Base-by-base conservation (phyloP, 2,888 invertebrate genomes). In the Brachynemurus nebulosus region DNA sequence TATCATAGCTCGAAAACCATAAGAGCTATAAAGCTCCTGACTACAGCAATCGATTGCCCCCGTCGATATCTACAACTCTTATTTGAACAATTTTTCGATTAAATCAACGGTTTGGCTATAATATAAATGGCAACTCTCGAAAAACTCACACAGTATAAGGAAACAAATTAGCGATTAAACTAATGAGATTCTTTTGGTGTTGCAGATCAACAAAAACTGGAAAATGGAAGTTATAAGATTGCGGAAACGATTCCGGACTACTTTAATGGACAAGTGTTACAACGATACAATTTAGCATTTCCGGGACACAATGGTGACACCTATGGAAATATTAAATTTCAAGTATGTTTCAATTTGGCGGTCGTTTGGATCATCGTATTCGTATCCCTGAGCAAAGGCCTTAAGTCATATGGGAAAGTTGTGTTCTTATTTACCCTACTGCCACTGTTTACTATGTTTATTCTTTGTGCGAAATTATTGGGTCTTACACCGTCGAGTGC, bases 321-420 rank as follows among this genome's bases (percentile, higher is more conserved):
- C 8, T 17, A 12, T 38, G 73, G 74, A 44, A 74, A 71, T 40
- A 74, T 86, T 46, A 84, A 84, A 63, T 89, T 90, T 64, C 86
- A 91, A 70, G 77, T 89, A 50, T 86, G 89, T 2, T 89, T 91
- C 65, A 89, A 90, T 63, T 68, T 91, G 60, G 86, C 86, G 1
- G 82, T 91, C 4, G 80, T 90, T 17, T 92, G 91, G 91, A 80
- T 86, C 74, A 80, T 86, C 40, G 81, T 90, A 5, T 91, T 91
- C 58, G 77, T 91, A 17, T 79, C 85, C 36, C 71, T 91, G 17
- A 88, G 89, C 62, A 89, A 88, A 74, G 90, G 91, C 46, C 65
- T 90, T 34, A 74, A 84, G 53, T 85, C 85, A 1, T 86, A 86
- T 54, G 86, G 86, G 46, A 86, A 86, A 71, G 83, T 86, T 12